These are phyloP conservation scores for Alcedo atthis DNA, from an alignment of 2,797 vertebrate genomes.

Conservation along the genomic window DNA sequence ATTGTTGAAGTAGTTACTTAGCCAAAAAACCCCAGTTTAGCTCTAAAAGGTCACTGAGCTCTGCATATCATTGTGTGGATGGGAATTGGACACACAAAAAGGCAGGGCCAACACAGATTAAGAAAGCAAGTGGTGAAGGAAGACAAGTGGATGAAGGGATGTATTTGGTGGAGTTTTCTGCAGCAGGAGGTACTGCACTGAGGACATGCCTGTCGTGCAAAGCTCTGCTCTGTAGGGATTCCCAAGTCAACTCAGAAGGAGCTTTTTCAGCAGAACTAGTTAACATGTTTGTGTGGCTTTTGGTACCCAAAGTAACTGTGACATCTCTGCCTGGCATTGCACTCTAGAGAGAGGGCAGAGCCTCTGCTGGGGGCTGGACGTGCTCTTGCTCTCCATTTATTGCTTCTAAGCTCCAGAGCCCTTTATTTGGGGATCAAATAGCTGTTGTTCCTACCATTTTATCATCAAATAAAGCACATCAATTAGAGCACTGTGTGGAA, in stretches of 20 bases:
- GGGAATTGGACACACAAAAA: neutral
- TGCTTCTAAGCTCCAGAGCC: neutral
- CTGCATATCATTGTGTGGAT: neutral
- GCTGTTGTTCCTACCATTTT: neutral
- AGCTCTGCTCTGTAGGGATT: neutral
- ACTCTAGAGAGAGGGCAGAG: neutral
- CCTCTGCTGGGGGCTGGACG: neutral
- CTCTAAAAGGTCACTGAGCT: constrained; percentile 14
- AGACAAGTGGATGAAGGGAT: neutral
- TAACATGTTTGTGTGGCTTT: neutral
- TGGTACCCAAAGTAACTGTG: neutral
- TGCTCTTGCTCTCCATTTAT: neutral
- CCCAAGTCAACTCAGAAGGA: neutral
- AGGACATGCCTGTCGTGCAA: neutral
- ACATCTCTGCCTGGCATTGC: neutral
- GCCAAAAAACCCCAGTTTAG: neutral
- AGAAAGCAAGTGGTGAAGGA: neutral
- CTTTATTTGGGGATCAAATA: neutral
- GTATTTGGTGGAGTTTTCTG: neutral
- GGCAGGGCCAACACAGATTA: neutral
- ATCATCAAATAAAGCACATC: neutral
- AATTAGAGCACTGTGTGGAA: neutral
- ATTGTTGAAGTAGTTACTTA: neutral
- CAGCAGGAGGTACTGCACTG: neutral
- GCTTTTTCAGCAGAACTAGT: neutral